Percentiles rank a stretch among this genome's conserved stretches.
phyloP scores from a whole-genome alignment of 2,113 vertebrate species.

The Microcebus tavaratra region DNA sequence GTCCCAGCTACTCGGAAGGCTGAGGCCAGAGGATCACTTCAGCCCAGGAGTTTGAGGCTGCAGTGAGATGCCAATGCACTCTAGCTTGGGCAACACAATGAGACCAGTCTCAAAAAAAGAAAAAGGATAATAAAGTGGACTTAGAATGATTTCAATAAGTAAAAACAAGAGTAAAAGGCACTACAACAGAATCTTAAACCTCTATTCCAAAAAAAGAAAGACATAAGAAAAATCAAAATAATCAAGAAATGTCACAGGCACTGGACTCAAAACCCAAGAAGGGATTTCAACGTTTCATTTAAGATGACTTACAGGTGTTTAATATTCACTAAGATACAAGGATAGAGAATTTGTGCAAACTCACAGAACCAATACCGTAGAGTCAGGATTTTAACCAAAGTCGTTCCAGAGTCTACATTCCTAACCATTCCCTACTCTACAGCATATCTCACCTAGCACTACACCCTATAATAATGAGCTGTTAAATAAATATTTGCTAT shows the following conservation, averaged over 20 bases:
- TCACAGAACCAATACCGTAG: neutral
- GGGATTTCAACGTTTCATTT: neutral
- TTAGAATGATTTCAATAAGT: neutral
- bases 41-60: neutral
- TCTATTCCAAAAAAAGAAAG: neutral
- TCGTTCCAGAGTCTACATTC: neutral
- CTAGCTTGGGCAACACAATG: neutral
- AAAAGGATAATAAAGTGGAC: neutral
- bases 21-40: too few species aligned
- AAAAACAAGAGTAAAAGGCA: neutral
- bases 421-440: neutral
- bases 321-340: neutral
- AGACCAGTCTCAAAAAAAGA: neutral
- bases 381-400: neutral
- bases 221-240: neutral
- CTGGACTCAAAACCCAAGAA: neutral
- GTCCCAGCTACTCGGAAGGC: too few species aligned
- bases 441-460: neutral
- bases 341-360: neutral
- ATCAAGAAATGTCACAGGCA: neutral
- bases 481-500: neutral
- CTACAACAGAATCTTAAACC: neutral
- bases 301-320: neutral
- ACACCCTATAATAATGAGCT: neutral
- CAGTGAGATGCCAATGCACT: neutral